Base-by-base conservation (phyloP, 2,888 invertebrate genomes). In the Hylaea fasciaria region DNA sequence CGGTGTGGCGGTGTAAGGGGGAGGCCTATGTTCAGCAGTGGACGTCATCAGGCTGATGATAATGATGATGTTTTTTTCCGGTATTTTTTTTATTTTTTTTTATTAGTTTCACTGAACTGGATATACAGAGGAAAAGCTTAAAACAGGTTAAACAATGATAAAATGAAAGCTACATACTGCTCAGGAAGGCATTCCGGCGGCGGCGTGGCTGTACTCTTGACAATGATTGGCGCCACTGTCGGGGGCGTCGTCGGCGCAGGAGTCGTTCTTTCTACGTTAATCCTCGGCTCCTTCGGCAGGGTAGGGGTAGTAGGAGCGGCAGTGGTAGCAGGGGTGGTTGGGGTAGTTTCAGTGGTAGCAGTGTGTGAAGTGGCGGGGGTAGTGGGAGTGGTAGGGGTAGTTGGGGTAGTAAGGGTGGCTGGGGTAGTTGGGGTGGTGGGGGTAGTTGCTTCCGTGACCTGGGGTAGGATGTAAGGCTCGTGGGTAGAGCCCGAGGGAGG, bases 401-500 rank as follows among this genome's bases (percentile, higher is more conserved):
- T 55, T 1, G 12, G 9, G 11, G 48, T 7, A 1, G 54, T 35
- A 29, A 45, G 16, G 0, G 51, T 14, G 10, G 46, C 13, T 12
- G 22, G 22, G 22, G 22, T 22, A 5, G 22, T 45, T 3, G 9
- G 7, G 32, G 32, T 12, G 4, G 46, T 40, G n/a, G 17, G 9
- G 9, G 56, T 54, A 4, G 87, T 73, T 2, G 37, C n/a, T 37
- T 37, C 37, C 37, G 37, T 37, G 37, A 37, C 12, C 12, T 37
- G 37, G n/a, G 73, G 68, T 22, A 66, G 37, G n/a, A 81, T 68
- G 59, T 76, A 65, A 8, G 83, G 73, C 55, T 71, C 56, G 64
- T 81, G 78, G 0, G 83, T 82, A 50, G 81, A 73, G 0, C 81
- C 81, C 0, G 65, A 56, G 0, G 52, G 16, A 0, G 78, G 76